Base-by-base conservation (phyloP, 2,888 invertebrate genomes). In the Diaperis boleti region DNA sequence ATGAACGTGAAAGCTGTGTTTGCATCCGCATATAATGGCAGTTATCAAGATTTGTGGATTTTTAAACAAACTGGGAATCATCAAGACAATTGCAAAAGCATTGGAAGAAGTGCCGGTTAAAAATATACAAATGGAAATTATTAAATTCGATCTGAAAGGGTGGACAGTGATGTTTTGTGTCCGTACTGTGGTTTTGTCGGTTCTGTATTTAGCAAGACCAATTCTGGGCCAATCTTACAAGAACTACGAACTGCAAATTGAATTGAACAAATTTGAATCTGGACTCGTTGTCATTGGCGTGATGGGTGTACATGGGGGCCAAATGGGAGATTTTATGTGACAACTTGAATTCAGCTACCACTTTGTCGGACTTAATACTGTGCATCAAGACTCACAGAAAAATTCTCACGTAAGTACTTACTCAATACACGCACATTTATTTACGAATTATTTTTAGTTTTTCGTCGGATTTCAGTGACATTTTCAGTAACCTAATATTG, bases 401-500 rank as follows among this genome's bases (percentile, higher is more conserved):
- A 7, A 45, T 45, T 14, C 14, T 45, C 6, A 1, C 11, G 33
- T 33, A 33, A 33, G 10, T 3, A 8, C 3, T 8, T 5, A 22
- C 7, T 22, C n/a, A 3, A 7, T 5, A 31, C 10, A 7, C 6
- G 44, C 1, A 44, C 33, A 31, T 3, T 31, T 3, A 8, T 31
- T 7, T 3, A 5, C 6, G 7, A 13, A 56, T n/a, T n/a, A 22
- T 11, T 59, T 50, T 1, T n/a, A 63, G 63, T n/a, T 63, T 63
- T 35, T 35, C 63, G 1, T 31, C 31, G 18, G 37, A 47, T 15
- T 29, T 45, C 13, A 63, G 59, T 17, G 22, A 26, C 14, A 41
- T 63, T 17, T 63, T 63, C 10, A 54, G 47, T 18, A 31, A 31
- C 14, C 45, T 59, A n/a, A 45, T 57, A 6, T 45, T 63, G 20